Conservation (phyloP, 2,888 invertebrate species). For the Melanchra persicariae region DNA sequence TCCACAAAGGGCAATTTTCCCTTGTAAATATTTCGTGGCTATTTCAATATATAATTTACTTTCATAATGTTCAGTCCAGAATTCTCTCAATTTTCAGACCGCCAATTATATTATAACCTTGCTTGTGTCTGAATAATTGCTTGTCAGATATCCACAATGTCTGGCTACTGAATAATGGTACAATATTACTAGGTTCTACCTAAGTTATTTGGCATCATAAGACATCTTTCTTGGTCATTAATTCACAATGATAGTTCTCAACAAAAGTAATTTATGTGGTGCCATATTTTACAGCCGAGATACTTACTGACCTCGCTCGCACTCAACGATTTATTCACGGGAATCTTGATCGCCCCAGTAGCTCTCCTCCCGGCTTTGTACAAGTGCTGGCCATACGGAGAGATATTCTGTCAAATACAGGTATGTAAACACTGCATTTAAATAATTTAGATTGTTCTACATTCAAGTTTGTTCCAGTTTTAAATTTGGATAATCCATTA, state of each 20-base stretch:
- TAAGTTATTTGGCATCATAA: conserved; percentile 54
- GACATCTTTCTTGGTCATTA: conserved; percentile 63
- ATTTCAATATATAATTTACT: conserved; percentile 19
- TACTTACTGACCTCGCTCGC: conserved; percentile 96
- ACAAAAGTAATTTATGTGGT: conserved; percentile 55
- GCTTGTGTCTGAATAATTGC: conserved; percentile 45
- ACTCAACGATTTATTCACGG: conserved; percentile 96
- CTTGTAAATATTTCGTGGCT: conserved; percentile 16
- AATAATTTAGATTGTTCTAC: background rate
- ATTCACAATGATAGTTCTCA: conserved; percentile 59
- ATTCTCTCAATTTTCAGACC: conserved; percentile 24
- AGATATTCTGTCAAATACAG: conserved; percentile 97
- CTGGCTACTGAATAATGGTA: conserved; percentile 43
- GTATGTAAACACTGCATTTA: conserved; percentile 85
- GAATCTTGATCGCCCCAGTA: conserved; percentile 96
- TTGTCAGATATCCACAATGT: conserved; percentile 47
- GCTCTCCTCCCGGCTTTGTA: conserved; percentile 96
- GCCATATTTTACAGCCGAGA: conserved; percentile 92
- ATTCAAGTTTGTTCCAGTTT: background rate
- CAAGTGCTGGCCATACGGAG: conserved; percentile 97
- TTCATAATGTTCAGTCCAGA: conserved; percentile 22
- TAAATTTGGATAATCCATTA: background rate
- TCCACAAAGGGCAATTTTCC: background rate
- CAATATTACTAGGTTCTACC: conserved; percentile 51
- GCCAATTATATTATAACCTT: conserved; percentile 36